These are phyloP conservation scores for Mirounga angustirostris DNA, from an alignment of 2,113 vertebrate genomes.

Conservation along the genomic window DNA sequence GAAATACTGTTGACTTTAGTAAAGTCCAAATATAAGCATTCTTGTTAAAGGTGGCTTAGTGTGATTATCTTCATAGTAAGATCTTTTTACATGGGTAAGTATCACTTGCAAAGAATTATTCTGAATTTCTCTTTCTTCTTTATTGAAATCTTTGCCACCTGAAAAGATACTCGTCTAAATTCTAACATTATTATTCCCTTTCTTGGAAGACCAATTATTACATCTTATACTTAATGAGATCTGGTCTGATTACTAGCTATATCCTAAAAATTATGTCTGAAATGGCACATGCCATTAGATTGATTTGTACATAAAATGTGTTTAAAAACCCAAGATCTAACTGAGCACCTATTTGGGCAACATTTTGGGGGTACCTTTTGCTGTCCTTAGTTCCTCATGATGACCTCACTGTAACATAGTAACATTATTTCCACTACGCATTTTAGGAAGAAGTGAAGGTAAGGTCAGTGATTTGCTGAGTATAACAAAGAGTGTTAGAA, in stretches of 20 bases:
- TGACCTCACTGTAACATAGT: neutral
- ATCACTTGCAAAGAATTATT: neutral
- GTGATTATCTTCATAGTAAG: slow-evolving; percentile 71
- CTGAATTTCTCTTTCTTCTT: neutral
- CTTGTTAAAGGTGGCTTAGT: slow-evolving; percentile 61
- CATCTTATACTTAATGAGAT: neutral
- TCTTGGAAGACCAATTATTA: neutral
- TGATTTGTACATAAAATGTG: neutral
- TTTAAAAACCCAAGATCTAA: slow-evolving; percentile 3
- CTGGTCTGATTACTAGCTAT: neutral
- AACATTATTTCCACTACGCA: neutral
- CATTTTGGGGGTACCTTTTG: neutral
- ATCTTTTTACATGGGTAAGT: slow-evolving; percentile 61
- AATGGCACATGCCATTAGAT: neutral
- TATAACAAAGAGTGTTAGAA: neutral
- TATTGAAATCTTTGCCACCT: neutral
- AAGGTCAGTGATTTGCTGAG: neutral
- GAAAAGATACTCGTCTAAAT: neutral
- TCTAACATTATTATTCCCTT: neutral
- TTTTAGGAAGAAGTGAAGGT: neutral
- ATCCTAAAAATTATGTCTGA: neutral
- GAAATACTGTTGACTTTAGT: neutral
- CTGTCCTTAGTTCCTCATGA: neutral
- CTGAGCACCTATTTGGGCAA: neutral
- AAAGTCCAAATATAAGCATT: slow-evolving; percentile 69